Evolutionary conservation across 1,140 invertebrate species (phyloP).

Genomic region (Lepidurus couesii): DNA sequence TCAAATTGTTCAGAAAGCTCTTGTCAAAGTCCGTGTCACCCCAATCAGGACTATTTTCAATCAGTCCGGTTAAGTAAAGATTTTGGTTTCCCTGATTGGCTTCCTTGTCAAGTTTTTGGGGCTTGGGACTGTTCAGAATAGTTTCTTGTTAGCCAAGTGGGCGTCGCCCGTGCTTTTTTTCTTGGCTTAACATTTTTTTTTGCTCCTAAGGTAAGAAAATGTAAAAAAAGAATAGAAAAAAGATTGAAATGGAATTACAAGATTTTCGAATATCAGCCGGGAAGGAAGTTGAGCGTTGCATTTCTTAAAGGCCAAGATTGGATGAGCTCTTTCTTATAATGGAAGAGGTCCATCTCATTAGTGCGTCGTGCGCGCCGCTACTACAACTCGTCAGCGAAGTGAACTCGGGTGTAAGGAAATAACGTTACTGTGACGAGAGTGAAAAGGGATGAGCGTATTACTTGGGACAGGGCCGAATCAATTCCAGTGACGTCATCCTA

Average conservation of each 20-base stretch:
- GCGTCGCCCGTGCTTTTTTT: neutral
- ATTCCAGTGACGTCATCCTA: neutral
- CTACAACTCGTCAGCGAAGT: neutral
- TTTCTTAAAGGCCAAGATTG: conserved; percentile 2
- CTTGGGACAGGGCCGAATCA: neutral
- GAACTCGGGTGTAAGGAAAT: neutral
- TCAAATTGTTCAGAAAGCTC: conserved; percentile 10
- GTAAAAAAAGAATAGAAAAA: neutral
- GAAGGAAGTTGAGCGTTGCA: conserved; percentile 14
- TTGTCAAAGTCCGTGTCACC: conserved; percentile 16
- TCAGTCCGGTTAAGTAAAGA: conserved; percentile 6
- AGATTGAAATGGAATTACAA: neutral
- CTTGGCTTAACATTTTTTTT: neutral
- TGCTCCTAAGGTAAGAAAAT: neutral
- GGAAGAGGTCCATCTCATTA: conserved; percentile 18
- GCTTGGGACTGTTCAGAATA: neutral
- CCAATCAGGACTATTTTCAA: conserved; percentile 19
- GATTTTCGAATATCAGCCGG: neutral
- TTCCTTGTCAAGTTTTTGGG: neutral
- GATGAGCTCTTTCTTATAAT: neutral
- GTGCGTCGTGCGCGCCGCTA: neutral
- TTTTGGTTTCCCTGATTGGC: neutral
- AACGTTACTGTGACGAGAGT: neutral
- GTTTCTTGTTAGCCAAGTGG: conserved; percentile 10
- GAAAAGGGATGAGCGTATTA: neutral